Evolutionary conservation across 1,140 invertebrate genomes (phyloP).

Genomic region (Drosophila funebris): DNA sequence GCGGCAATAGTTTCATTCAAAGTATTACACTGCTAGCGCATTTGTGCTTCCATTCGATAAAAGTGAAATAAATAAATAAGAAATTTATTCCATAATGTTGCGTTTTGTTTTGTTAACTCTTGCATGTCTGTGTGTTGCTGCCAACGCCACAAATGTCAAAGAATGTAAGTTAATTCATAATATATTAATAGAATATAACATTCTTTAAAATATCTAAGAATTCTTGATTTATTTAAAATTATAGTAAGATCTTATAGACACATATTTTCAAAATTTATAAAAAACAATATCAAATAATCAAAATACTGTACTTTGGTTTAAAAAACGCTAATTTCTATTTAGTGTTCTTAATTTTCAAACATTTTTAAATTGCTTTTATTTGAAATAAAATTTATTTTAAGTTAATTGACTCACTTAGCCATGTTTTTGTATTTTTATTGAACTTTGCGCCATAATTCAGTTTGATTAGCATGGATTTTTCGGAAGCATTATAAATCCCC

Average conservation of each 20-base stretch:
- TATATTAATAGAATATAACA: not conserved
- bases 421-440: not conserved
- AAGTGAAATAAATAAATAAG: not conserved
- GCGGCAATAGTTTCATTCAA: conserved; percentile 54
- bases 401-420: too few species aligned
- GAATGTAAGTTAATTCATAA: conserved; percentile 52
- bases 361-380: too few species aligned
- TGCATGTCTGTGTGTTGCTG: conserved; percentile 11
- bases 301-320: too few species aligned
- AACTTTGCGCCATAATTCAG: not conserved
- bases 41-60: conserved; percentile 8
- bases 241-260: too few species aligned
- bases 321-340: too few species aligned
- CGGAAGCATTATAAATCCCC: not conserved
- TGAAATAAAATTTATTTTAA: too few species aligned
- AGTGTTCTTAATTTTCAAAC: too few species aligned
- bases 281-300: too few species aligned
- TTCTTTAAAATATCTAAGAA: too few species aligned
- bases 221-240: too few species aligned
- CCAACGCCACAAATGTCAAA: conserved; percentile 35
- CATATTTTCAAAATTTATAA: too few species aligned
- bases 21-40: conserved; percentile 24
- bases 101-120: conserved; percentile 48
- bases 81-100: conserved; percentile 32
- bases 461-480: too few species aligned